Evolutionary conservation across 2,888 invertebrate genomes (phyloP), one percentile per base, ranked within the genome.

Genomic region (Gymnocheta viridis): DNA sequence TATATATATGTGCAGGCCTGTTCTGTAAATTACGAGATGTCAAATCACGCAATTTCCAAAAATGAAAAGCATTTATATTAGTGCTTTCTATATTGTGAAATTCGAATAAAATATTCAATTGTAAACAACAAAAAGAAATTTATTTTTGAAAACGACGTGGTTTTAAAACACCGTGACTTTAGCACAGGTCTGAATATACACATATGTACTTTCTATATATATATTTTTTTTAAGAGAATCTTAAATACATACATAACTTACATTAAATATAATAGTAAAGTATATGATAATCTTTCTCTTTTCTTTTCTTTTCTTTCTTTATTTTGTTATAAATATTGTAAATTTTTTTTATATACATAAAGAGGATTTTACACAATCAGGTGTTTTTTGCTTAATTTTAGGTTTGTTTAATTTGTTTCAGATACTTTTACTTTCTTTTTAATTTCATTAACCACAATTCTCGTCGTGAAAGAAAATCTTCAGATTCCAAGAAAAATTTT

Each of bases 361-460:
- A 54, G 62, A 56, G 62, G 44, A 72, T 60, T 74, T 74, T 69
- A 74, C 69, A 69, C 62, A 81, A 78, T 82, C 78, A 77, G 82
- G 76, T 77, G 66, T 77, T 70, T 77, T 70, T 78, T 51, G 7
- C 49, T 73, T 73, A 64, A 49, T 78, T 64, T 82, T 27, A 54
- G 10, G 58, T 77, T 51, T 29, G 19, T 64, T 54, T 32, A 10
- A 17, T n/a, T 66, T 66, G 44, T 78, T n/a, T 64, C 62, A 82
- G 54, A 70, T 70, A 77, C 70, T 62, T 70, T 41, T 67, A 12
- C 22, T 60, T 41, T 56, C 27, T 22, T 60, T 7, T 44, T 44
- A 22, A 49, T 14, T 47, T 44, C 10, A 66, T 41, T 47, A 64
- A 81, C 41, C 51, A 41, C 27, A 12, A 41, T 38, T 49, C 14